A percentile compares a stretch with the other conserved stretches of the same genome.
phyloP scores from a whole-genome alignment of 1,140 invertebrate genomes.

The Pomacea maculata region DNA sequence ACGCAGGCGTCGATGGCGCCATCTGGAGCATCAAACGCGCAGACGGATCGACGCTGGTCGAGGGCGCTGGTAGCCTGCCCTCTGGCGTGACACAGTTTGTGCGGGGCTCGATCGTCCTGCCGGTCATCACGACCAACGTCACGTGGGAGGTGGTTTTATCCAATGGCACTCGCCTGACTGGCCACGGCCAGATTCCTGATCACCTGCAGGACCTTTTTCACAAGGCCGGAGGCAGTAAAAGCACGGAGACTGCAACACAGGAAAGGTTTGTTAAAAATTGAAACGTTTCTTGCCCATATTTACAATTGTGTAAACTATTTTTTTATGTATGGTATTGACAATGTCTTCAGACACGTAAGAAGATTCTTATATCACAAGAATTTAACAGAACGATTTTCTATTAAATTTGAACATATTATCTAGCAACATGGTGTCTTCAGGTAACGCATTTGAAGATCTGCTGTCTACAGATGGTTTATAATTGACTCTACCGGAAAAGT shows the following conservation, averaged over 20 bases:
- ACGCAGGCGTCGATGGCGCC: background rate
- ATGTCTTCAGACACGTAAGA: background rate
- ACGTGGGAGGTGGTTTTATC: conserved; percentile 23
- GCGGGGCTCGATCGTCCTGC: conserved; percentile 19
- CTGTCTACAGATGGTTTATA: conserved; percentile 17
- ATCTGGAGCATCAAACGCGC: conserved; percentile 11
- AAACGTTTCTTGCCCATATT: no score
- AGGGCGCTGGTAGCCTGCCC: conserved; percentile 21
- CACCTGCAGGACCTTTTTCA: conserved; percentile 22
- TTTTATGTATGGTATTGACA: background rate
- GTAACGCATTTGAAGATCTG: background rate
- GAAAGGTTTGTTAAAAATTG: no score
- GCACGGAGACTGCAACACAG: no score
- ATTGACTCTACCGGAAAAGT: conserved; percentile 3
- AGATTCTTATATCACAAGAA: background rate
- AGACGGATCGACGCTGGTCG: conserved; percentile 13
- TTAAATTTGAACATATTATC: no score
- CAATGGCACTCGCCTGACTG: conserved; percentile 18
- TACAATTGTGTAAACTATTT: no score
- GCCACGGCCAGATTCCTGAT: conserved; percentile 19
- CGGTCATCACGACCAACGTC: conserved; percentile 8
- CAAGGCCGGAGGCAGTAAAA: background rate
- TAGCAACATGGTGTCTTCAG: background rate
- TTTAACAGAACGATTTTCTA: no score
- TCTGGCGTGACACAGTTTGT: conserved; percentile 12